Base-by-base conservation (phyloP, 2,888 invertebrate species). In the Lydus trimaculatus region DNA sequence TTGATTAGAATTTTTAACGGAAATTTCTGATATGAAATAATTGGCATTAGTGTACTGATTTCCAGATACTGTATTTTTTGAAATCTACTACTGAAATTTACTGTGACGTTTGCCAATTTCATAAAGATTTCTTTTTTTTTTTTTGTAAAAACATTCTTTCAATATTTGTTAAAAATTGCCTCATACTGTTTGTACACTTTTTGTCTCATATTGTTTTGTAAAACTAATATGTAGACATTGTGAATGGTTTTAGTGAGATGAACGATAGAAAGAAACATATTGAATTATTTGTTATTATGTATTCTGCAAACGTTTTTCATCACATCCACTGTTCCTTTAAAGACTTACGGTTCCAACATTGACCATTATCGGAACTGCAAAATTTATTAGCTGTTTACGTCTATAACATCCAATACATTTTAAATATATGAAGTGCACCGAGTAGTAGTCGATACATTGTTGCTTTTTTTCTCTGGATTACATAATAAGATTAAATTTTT, bases 301-400 rank as follows among this genome's bases (percentile, higher is more conserved):
- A 65, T 68, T 68, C 64, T 33, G 13, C 20, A 61, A 61, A 60
- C 56, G 63, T 67, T 64, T 67, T 52, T 68, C 64, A 68, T 64
- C 64, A 64, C 43, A 25, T 31, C 39, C n/a, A 6, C 8, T 31
- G 60, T 64, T 31, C 3, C n/a, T 33, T 20, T 8, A 59, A 15
- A 13, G n/a, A n/a, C 28, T 23, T 25, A 33, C 52, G 39, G 56
- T 64, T 31, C 36, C 43, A 64, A 59, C 59, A 43, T 52, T 52
- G 52, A 25, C 62, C 59, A 65, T 68, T 70, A 66, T 70, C 66
- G 56, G n/a, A 62, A 63, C 65, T 31, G 65, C 67, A 67, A 70
- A 70, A 67, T 70, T 70, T 70, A 70, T 70, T 67, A 56, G 67
- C 67, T 70, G 60, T 63, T 67, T 67, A 43, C 64, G 64, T 64